These are phyloP conservation scores for Axea sp. DNA, from an alignment of 2,888 invertebrate species.

Conservation along the genomic window DNA sequence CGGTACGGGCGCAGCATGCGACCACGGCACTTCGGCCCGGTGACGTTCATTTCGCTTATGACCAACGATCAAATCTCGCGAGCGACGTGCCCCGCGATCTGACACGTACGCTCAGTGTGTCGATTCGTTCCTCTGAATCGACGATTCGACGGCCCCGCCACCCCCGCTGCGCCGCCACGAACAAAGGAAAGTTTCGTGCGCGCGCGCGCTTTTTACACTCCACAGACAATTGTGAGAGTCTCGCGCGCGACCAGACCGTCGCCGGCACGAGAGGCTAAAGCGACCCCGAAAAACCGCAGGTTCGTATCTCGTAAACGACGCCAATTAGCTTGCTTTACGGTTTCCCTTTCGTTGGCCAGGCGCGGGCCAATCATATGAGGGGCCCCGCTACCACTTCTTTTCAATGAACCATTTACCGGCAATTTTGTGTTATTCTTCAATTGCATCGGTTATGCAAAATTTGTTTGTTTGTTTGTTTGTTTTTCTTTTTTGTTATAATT, in stretches of 20 bases:
- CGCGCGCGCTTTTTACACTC: constrained; percentile 1
- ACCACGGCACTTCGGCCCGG: constrained; percentile 36
- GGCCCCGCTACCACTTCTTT: not conserved
- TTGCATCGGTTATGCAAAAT: too few relatives aligned
- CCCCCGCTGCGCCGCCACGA: constrained; percentile 9
- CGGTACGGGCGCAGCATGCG: constrained; percentile 42
- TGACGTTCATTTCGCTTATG: constrained; percentile 22
- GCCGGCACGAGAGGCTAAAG: not conserved
- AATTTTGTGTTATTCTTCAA: too few relatives aligned
- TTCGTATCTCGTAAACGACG: constrained; percentile 20
- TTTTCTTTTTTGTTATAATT: too few relatives aligned
- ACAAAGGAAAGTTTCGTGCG: constrained; percentile 21
- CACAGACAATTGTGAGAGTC: too few relatives aligned
- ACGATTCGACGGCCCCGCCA: constrained; percentile 1
- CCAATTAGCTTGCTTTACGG: constrained; percentile 16
- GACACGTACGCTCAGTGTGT: constrained; percentile 19
- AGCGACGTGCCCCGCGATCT: constrained; percentile 22
- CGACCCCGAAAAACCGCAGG: constrained; percentile 20
- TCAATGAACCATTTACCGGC: too few relatives aligned
- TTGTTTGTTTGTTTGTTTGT: too few relatives aligned
- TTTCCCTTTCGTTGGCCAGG: constrained; percentile 43
- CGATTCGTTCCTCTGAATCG: not conserved
- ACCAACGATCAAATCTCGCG: not conserved
- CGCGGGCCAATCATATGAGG: not conserved
- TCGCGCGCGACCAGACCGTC: not conserved